Base-by-base conservation (phyloP, 2,888 invertebrate genomes). In the Anoncus sp. region DNA sequence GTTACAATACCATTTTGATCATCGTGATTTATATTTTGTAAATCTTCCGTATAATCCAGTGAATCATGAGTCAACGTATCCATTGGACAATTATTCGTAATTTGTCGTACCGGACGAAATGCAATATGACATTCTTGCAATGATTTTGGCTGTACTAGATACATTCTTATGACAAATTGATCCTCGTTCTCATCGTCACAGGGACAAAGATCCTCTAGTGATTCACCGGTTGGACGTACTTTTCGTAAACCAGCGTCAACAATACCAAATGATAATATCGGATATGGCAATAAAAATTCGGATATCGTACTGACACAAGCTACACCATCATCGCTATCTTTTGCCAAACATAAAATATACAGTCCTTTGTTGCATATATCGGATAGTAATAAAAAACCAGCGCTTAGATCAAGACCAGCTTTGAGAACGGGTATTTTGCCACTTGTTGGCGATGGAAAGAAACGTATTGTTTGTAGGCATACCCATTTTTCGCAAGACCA, bases 401-500 rank as follows among this genome's bases (percentile, higher is more conserved):
- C 97, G 59, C 96, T 96, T 55, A 96, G 93, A 92, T 99, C 98
- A 65, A 98, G 92, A 84, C 95, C 94, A 0, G 97, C 96, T 90
- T 97, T 96, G 49, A 97, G 91, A 27, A 94, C 94, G 5, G 92
- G 91, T 47, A 91, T 84, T 69, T 89, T 89, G 4, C 91, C 83
- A 1, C 91, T 90, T 18, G 88, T 87, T 0, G 93, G 91, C 18
- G 92, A 89, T 0, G 95, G 93, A 1, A 93, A 91, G 87, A 97
- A 96, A 35, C 93, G 93, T 43, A 98, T 94, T 0, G 96, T 97
- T 90, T 98, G 99, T n/a, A 98, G 92, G 87, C 98, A 98, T 59
- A 94, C 94, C 99, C 99, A 99, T 0, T 96, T 94, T 88, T 98
- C 97, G 91, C 98, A 99, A 7, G 97, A 97, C 98, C 98, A 99